phyloP scores from a whole-genome alignment of 2,888 invertebrate species.

The Frankliniella fusca region DNA sequence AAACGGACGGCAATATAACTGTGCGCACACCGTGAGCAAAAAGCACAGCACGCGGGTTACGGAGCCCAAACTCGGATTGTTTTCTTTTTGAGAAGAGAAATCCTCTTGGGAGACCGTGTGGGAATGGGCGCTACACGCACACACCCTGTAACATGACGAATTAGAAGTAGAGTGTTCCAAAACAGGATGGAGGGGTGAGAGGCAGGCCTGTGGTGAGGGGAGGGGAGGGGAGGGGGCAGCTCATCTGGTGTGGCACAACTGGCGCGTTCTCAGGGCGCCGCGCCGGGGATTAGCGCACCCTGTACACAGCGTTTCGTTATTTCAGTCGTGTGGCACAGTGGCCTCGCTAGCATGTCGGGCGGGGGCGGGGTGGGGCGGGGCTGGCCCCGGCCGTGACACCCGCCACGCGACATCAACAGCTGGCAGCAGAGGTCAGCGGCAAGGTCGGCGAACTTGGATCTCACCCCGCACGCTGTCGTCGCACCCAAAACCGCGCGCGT shows the following conservation, averaged over 20 bases:
- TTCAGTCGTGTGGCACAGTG: too few relatives aligned
- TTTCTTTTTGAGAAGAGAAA: too few relatives aligned
- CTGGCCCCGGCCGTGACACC: too few relatives aligned
- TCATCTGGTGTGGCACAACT: neutral
- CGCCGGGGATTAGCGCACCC: neutral
- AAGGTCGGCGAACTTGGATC: too few relatives aligned
- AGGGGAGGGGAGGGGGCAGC: neutral
- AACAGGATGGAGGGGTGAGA: neutral
- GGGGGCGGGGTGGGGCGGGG: neutral
- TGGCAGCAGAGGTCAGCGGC: too few relatives aligned
- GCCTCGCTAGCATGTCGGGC: neutral
- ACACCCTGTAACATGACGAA: neutral
- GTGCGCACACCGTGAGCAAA: neutral
- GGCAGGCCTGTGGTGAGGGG: neutral
- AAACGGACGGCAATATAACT: neutral
- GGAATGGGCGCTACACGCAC: neutral
- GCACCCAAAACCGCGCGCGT: too few relatives aligned
- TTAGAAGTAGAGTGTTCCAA: neutral
- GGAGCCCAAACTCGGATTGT: neutral
- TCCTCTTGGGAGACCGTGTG: too few relatives aligned
- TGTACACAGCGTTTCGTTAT: neutral
- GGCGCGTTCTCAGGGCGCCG: conserved; percentile 3
- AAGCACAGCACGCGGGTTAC: neutral
- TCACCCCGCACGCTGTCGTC: too few relatives aligned
- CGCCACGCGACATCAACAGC: too few relatives aligned